Evolutionary conservation across 2,888 invertebrate species (phyloP), one percentile per base, ranked within the genome.

Genomic region (Leptinotarsa juncta): DNA sequence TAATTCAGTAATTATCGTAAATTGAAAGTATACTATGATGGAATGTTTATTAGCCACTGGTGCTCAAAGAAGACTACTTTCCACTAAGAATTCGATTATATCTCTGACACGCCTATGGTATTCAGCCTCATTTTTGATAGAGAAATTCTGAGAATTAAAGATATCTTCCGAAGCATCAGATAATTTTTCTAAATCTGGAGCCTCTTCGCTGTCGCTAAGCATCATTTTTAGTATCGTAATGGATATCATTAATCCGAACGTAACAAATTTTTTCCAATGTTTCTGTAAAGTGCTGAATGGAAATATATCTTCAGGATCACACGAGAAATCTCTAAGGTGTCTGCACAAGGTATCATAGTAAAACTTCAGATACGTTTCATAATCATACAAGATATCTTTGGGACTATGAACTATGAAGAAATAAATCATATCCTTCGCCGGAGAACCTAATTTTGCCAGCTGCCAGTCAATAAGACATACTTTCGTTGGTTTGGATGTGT

Each of bases 401-500:
- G 75, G 77, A 65, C 78, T 75, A 68, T 78, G 78, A 10, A 77
- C 73, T 60, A 79, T 82, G 49, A 85, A 79, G 67, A 83, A 83
- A 49, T 82, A 83, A 7, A 79, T 70, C 5, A 85, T 23, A 73
- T 84, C 84, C 16, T 76, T 42, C 7, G 82, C 78, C 2, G 83
- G 84, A 16, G 77, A 66, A 23, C 71, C 77, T 4, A 79, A 14
- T 55, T 51, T 69, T 20, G 82, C 75, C 48, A 82, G n/a, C 77
- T 85, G 84, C 81, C 83, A 85, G 57, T 85, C 84, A 84, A 32
- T 32, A 32, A 32, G 69, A 57, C 79, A 78, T 0, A 83, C 71
- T 32, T 81, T 75, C 12, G 76, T 42, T 42, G 42, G 42, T 42
- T 42, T 42, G 10, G 42, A 42, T 42, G 42, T 10, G 12, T 42